Evolutionary conservation across 2,888 invertebrate species (phyloP).

Genomic region (Troides helena): DNA sequence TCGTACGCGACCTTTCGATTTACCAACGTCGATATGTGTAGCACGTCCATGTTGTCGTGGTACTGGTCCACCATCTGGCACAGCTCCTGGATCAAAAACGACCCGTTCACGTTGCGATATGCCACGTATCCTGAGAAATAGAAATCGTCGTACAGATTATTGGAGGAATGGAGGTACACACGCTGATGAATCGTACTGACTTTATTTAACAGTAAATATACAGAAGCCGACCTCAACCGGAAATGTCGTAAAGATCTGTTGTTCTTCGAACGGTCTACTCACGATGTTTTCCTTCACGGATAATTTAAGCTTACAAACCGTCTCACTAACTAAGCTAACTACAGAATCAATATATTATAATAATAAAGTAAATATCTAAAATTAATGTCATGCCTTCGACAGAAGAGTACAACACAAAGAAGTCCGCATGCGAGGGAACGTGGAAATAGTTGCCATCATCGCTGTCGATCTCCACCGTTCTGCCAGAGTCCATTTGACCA

Average conservation of each 20-base stretch:
- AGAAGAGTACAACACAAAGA: constrained; percentile 53
- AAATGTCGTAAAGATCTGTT: too few species aligned
- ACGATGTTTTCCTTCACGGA: too few species aligned
- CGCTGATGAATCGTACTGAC: too few species aligned
- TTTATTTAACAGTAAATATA: too few species aligned
- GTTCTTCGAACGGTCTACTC: too few species aligned
- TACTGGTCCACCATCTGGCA: constrained; percentile 49
- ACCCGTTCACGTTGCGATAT: constrained; percentile 52
- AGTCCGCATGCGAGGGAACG: constrained; percentile 59
- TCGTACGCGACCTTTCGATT: constrained; percentile 51
- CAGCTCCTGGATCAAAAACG: constrained; percentile 62
- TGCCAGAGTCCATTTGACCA: constrained; percentile 47
- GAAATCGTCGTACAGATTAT: too few species aligned
- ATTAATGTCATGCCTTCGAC: constrained; percentile 53
- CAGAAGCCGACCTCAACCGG: too few species aligned
- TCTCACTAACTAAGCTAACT: too few species aligned
- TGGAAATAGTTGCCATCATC: constrained; percentile 37
- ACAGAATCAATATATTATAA: too few species aligned
- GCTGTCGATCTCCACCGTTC: constrained; percentile 48
- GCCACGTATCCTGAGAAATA: constrained; percentile 51
- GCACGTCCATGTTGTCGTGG: constrained; percentile 45
- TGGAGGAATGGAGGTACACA: too few species aligned
- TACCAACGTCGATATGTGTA: constrained; percentile 53
- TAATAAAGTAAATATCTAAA: not conserved
- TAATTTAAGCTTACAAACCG: too few species aligned